These are phyloP conservation scores for Cantharis rufa DNA, from an alignment of 2,888 invertebrate genomes.

Conservation along the genomic window DNA sequence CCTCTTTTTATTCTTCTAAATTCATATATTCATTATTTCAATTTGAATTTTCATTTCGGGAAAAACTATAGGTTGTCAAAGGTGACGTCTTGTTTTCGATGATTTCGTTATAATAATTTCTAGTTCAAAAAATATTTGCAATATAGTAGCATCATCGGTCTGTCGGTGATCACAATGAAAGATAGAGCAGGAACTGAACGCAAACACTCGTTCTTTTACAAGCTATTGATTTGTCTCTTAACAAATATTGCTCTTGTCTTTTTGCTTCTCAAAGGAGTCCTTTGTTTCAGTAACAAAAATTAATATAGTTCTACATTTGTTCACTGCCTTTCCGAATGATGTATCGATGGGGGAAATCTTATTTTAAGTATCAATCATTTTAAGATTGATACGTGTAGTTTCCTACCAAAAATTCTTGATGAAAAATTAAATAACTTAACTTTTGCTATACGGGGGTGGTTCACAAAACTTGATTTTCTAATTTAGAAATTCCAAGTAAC, in stretches of 20 bases:
- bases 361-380: neutral
- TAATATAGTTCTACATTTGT: conserved; percentile 33
- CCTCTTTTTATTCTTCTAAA: too few relatives aligned
- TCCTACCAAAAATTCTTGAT: neutral
- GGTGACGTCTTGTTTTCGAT: too few relatives aligned
- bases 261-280: conserved; percentile 31
- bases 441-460: neutral
- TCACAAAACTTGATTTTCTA: neutral
- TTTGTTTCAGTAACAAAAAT: conserved; percentile 36
- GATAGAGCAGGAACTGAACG: conserved; percentile 39
- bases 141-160: conserved; percentile 45
- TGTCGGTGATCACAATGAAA: conserved; percentile 45
- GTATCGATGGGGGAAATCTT: neutral
- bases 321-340: neutral
- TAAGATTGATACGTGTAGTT: neutral
- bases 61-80: too few relatives aligned
- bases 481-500: too few relatives aligned
- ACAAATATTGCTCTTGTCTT: conserved; percentile 31
- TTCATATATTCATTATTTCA: too few relatives aligned
- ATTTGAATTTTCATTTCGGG: too few relatives aligned
- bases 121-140: neutral
- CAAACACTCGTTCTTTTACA: conserved; percentile 32
- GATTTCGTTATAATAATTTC: neutral
- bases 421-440: neutral
- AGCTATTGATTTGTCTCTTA: conserved; percentile 39